A percentile compares a stretch with the other conserved stretches of the same genome.
These are phyloP conservation scores for Drosophila lowei DNA, from an alignment of 1,140 invertebrate genomes.

Conservation along the genomic window DNA sequence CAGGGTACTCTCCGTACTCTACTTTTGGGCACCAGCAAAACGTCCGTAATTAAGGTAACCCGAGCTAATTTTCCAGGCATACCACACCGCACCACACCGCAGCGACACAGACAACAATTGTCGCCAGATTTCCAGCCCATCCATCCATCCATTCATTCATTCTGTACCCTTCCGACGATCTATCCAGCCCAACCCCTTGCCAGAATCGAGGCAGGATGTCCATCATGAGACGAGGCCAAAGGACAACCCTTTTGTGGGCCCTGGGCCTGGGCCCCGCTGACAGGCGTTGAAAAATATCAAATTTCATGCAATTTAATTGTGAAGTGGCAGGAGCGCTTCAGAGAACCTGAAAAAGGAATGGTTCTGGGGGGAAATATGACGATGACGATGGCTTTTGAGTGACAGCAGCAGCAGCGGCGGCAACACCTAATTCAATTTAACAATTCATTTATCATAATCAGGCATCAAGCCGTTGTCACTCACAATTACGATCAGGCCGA, in stretches of 20 bases:
- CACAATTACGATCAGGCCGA: constrained; percentile 74
- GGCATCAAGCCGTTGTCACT: constrained; percentile 81
- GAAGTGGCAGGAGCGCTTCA: constrained; percentile 55
- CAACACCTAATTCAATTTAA: constrained; percentile 82
- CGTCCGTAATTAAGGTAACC: constrained; percentile 69
- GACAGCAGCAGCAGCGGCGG: constrained; percentile 58
- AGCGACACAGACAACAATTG: constrained; percentile 56
- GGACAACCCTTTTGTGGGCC: constrained; percentile 50
- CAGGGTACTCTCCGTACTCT: constrained; percentile 3
- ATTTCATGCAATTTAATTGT: constrained; percentile 80
- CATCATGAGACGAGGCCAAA: constrained; percentile 40
- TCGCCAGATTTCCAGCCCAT: constrained; percentile 27
- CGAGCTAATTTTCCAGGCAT: constrained; percentile 68
- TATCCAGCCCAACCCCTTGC: constrained; percentile 17
- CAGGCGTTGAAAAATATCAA: constrained; percentile 74
- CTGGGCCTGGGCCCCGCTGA: constrained; percentile 39
- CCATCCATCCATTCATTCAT: constrained; percentile 11
- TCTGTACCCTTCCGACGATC: no score
- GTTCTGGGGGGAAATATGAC: constrained; percentile 48
- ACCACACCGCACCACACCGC: constrained; percentile 6
- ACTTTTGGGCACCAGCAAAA: constrained; percentile 26
- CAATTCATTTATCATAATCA: constrained; percentile 82
- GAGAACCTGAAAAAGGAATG: constrained; percentile 24
- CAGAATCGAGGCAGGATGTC: constrained; percentile 37
- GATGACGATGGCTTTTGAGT: constrained; percentile 66